Conservation (phyloP, 2,797 vertebrate species). For the Lithobates pipiens region DNA sequence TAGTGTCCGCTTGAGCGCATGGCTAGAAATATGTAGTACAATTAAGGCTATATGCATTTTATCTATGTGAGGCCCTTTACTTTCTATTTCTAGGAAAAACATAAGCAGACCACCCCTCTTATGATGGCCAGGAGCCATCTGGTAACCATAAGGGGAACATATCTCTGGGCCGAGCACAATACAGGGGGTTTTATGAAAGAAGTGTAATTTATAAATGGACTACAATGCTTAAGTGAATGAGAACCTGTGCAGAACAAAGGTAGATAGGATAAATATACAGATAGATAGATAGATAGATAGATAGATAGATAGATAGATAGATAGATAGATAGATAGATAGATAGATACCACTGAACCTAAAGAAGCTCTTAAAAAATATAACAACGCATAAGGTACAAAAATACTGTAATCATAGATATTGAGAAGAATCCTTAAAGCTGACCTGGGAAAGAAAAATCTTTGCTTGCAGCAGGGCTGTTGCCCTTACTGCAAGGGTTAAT, state of each 20-base stretch:
- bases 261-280: neutral
- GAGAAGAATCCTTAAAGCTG: no score
- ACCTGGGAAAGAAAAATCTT: no score
- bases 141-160: constrained; percentile 49
- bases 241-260: neutral
- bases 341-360: neutral
- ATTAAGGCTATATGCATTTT: constrained; percentile 55
- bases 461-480: no score
- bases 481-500: no score
- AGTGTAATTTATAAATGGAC: neutral
- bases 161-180: neutral
- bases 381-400: no score
- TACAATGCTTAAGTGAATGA: no score
- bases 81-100: constrained; percentile 57
- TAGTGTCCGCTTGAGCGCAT: constrained; percentile 52
- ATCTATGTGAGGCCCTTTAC: constrained; percentile 46
- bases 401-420: no score
- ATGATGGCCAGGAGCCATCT: constrained; percentile 40
- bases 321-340: constrained; percentile 22
- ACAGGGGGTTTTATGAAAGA: neutral
- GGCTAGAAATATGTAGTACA: constrained; percentile 45
- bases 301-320: constrained; percentile 16
- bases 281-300: constrained; percentile 5
- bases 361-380: no score
- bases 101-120: constrained; percentile 51